Evolutionary conservation across 1,140 invertebrate species (phyloP), one percentile per base, ranked within the genome.

Genomic region (Lepidurus packardi): DNA sequence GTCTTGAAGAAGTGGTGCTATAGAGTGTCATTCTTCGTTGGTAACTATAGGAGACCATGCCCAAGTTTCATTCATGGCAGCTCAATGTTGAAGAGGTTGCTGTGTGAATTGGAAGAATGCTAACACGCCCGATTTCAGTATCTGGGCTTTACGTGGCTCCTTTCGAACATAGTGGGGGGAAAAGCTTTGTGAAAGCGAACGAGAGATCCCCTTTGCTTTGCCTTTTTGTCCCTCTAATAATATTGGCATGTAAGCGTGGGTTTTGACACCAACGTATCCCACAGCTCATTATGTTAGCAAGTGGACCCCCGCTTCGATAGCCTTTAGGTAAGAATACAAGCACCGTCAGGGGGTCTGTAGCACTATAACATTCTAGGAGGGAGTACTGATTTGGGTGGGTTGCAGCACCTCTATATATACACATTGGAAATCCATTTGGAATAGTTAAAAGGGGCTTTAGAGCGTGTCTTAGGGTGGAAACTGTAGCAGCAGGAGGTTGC

Each of bases 241-340:
- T 65, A 65, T 65, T 65, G 53, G 53, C 53, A 65, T 65, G 53
- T 65, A 65, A 65, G 53, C 53, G 53, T 65, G 53, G 53, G 53
- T 65, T 65, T 65, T 65, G 53, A 65, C 53, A 65, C 53, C 53
- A 65, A 65, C 53, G 21, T 65, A 65, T 65, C 53, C 53, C 53
- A 21, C 53, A 65, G 53, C 13, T 65, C 53, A 65, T 65, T 65
- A 65, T 65, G 53, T 16, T 65, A 65, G 53, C 53, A 65, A 65
- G 53, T 65, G 53, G 53, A 65, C 53, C 53, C 53, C 53, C 53
- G 53, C 53, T 65, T 65, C 53, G 53, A 65, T 65, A 65, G 53
- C 53, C 53, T 65, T 65, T 65, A 9, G 53, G 53, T 11, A 65
- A 65, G 53, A 65, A 65, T 65, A 65, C 53, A n/a, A 65, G 53